Conservation (phyloP, 2,888 invertebrate genomes). For the Bedellia somnulentella region DNA sequence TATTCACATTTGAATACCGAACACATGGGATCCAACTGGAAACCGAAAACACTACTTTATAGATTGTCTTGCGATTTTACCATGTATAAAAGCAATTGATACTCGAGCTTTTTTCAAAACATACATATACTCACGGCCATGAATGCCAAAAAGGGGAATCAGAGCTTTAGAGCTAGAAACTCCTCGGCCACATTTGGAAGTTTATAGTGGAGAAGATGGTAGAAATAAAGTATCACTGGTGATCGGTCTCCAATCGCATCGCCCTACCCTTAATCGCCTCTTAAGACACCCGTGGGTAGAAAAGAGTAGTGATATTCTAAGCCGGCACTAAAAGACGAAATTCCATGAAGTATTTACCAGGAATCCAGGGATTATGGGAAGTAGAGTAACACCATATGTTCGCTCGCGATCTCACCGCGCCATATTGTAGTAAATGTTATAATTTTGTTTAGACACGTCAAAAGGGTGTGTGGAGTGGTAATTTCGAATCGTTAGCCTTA, state of each 20-base stretch:
- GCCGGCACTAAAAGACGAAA: too few species aligned
- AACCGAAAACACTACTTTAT: not conserved
- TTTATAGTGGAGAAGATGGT: too few species aligned
- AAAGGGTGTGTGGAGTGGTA: slow-evolving; percentile 14
- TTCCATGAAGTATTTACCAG: slow-evolving; percentile 27
- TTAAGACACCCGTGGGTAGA: too few species aligned
- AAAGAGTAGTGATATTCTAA: too few species aligned
- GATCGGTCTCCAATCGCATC: too few species aligned
- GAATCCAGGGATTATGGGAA: slow-evolving; percentile 31
- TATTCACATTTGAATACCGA: slow-evolving; percentile 26
- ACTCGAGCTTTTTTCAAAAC: slow-evolving; percentile 10
- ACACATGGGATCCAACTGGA: slow-evolving; percentile 13
- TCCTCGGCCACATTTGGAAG: too few species aligned
- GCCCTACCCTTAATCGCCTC: too few species aligned
- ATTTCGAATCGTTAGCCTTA: slow-evolving; percentile 40
- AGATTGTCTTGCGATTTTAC: not conserved
- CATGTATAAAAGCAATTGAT: not conserved
- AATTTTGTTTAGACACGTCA: slow-evolving; percentile 34
- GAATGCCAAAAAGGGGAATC: too few species aligned
- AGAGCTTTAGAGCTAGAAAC: too few species aligned
- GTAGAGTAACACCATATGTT: slow-evolving; percentile 39
- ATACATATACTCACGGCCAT: too few species aligned
- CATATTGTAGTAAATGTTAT: slow-evolving; percentile 23
- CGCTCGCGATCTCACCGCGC: slow-evolving; percentile 13
- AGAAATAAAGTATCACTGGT: too few species aligned